Base-by-base conservation (phyloP, 2,888 invertebrate species). In the Hypomecis punctinalis region DNA sequence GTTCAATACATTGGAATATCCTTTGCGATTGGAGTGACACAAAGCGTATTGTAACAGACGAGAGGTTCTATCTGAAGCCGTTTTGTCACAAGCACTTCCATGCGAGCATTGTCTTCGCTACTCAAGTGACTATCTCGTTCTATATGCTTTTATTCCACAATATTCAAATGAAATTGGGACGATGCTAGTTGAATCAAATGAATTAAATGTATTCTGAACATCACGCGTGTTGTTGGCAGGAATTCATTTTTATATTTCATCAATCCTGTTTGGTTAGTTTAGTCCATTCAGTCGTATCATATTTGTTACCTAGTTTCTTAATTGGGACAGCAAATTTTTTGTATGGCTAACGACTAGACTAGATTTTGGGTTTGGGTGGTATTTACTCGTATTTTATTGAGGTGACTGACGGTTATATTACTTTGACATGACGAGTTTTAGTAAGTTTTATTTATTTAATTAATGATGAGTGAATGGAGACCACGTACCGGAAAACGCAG, bases 1-100 rank as follows among this genome's bases (percentile, higher is more conserved):
- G 83, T 86, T 89, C 89, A 85, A 89, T 90, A 89, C 88, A 86
- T 89, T 85, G 83, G 83, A 84, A 90, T 89, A 89, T 89, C 86
- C 86, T 89, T 90, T 84, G 84, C 86, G 86, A 88, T 88, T 88
- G 87, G 81, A 88, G 87, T 85, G 89, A 88, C 85, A 86, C 89
- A 91, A 89, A 90, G 88, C 86, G 86, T 86, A 89, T 86, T 88
- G 89, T 89, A 83, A 84, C 81, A 85, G 79, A 82, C 81, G 83
- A 85, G 82, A 84, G 82, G 81, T 81, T 83, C 82, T 81, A 80
- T 84, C 79, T 81, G 75, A 78, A 79, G 76, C 78, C 83, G 83
- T 88, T 89, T 87, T 87, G 85, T 85, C 80, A 77, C 78, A 74
- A 80, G 77, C 71, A 79, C 80, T 80, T 76, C 73, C 73, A 73